These are phyloP conservation scores for Ataeniobius toweri DNA, from an alignment of 2,797 vertebrate species.

Conservation along the genomic window DNA sequence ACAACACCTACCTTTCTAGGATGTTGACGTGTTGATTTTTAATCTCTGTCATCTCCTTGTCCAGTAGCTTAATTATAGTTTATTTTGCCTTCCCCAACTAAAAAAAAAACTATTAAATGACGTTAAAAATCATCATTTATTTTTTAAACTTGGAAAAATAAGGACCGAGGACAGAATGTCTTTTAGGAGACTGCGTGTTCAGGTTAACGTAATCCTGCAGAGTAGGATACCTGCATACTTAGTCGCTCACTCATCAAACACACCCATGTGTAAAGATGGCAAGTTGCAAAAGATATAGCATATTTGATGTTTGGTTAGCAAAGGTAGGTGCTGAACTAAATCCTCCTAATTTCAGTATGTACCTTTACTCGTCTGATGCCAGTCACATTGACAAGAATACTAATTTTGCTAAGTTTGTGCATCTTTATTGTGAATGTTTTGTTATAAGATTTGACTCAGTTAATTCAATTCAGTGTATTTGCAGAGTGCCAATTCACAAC, in stretches of 20 bases:
- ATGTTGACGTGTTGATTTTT: background rate
- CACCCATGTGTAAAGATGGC: constrained; percentile 10
- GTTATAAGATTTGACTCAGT: background rate
- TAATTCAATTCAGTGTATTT: background rate
- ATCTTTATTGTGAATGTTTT: background rate
- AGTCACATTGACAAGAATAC: background rate
- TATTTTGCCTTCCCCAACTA: background rate
- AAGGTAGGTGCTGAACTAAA: constrained; percentile 1
- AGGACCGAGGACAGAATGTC: background rate
- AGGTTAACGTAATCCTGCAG: background rate
- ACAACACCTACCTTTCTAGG: background rate
- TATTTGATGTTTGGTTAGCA: constrained; percentile 6
- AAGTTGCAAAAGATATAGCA: background rate
- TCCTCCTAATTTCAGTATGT: background rate
- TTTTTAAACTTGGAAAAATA: background rate
- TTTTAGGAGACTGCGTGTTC: background rate
- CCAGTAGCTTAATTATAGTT: background rate
- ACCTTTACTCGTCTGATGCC: background rate
- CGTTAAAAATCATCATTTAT: background rate
- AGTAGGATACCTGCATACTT: constrained; percentile 8
- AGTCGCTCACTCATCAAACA: constrained; percentile 20
- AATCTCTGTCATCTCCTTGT: background rate
- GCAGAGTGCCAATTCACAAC: background rate
- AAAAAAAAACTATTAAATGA: too few relatives aligned
- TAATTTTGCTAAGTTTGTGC: background rate